Percentiles rank a stretch among this genome's conserved stretches.
These are phyloP conservation scores for Vesta saturnalis DNA, from an alignment of 2,888 invertebrate genomes.

Conservation along the genomic window DNA sequence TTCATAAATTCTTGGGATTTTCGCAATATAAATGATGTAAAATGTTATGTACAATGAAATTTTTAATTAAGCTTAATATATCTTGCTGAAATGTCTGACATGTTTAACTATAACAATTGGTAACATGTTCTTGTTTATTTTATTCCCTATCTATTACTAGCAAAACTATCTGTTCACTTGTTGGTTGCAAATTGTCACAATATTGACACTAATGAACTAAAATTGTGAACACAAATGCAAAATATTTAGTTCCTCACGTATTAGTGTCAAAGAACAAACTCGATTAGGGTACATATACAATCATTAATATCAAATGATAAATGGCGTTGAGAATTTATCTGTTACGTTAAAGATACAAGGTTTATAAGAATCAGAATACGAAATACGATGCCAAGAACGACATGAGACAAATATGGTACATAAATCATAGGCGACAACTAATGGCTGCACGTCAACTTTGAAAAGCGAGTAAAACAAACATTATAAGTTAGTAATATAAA, in stretches of 20 bases:
- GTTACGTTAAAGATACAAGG: conserved; percentile 26
- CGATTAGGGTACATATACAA: conserved; percentile 24
- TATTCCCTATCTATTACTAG: too few relatives aligned
- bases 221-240: not conserved
- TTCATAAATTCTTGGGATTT: too few relatives aligned
- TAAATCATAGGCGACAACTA: conserved; percentile 38
- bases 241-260: conserved; percentile 3
- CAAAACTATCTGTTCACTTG: too few relatives aligned
- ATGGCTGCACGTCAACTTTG: conserved; percentile 31
- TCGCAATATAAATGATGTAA: too few relatives aligned
- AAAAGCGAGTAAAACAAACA: conserved; percentile 36
- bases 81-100: too few relatives aligned
- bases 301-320: conserved; percentile 37
- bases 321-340: conserved; percentile 30
- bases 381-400: conserved; percentile 34
- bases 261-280: conserved; percentile 15
- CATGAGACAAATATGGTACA: conserved; percentile 35
- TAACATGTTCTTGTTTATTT: too few relatives aligned
- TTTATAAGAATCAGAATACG: conserved; percentile 36
- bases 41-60: too few relatives aligned
- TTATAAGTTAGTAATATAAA: conserved; percentile 21
- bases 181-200: not conserved
- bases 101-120: too few relatives aligned
- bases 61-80: too few relatives aligned
- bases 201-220: conserved; percentile 5